These are phyloP conservation scores for Maniola jurtina DNA, from an alignment of 1,140 invertebrate genomes.

Conservation along the genomic window DNA sequence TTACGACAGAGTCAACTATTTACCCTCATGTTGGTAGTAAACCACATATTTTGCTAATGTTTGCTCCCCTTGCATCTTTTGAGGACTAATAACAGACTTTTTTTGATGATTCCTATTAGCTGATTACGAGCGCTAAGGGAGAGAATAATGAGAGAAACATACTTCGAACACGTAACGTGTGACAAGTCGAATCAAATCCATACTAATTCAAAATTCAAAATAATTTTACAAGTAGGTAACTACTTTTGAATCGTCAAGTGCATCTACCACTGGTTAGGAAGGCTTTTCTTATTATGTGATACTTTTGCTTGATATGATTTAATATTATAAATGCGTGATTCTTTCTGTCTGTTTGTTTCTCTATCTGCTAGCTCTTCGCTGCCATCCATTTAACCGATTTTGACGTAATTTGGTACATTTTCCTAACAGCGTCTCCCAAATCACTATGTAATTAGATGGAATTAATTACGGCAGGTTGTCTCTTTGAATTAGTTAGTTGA, in stretches of 20 bases:
- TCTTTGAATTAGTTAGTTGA: constrained; percentile 8
- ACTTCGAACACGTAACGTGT: background rate
- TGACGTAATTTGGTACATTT: constrained; percentile 2
- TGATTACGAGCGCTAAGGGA: constrained; percentile 19
- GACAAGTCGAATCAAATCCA: too few species aligned
- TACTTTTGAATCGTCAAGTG: too few species aligned
- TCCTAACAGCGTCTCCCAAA: constrained; percentile 5
- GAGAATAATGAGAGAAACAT: background rate
- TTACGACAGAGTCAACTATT: constrained; percentile 5
- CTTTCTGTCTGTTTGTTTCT: too few species aligned
- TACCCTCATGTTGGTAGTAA: constrained; percentile 1
- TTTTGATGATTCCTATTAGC: constrained; percentile 27
- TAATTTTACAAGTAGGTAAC: too few species aligned
- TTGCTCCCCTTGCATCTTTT: background rate
- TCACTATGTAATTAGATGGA: constrained; percentile 6
- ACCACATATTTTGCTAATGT: constrained; percentile 3
- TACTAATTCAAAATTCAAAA: too few species aligned
- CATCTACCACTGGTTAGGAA: too few species aligned
- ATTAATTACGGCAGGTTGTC: constrained; percentile 13
- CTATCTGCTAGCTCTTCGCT: too few species aligned
- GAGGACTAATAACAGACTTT: background rate
- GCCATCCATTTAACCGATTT: too few species aligned
- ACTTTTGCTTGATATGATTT: too few species aligned
- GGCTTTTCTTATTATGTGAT: too few species aligned
- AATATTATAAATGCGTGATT: too few species aligned